These are phyloP conservation scores for Balearica regulorum DNA, from an alignment of 2,797 vertebrate species.

Conservation along the genomic window DNA sequence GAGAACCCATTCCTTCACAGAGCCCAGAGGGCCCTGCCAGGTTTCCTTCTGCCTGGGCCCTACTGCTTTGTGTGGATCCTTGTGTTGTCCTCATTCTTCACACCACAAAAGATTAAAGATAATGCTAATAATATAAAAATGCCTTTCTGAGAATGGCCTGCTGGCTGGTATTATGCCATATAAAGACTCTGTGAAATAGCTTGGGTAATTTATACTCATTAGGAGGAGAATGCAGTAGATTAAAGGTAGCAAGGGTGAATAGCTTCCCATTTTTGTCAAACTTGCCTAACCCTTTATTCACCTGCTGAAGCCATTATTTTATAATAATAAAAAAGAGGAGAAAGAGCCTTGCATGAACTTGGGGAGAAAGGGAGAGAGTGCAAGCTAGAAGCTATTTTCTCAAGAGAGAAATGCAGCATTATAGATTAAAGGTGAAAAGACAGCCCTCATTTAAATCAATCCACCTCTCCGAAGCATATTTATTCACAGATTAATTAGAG, in stretches of 20 bases:
- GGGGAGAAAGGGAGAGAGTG: slow-evolving; percentile 69
- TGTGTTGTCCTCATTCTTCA: slow-evolving; percentile 72
- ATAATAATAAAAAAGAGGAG: slow-evolving; percentile 76
- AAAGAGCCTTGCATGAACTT: slow-evolving; percentile 72
- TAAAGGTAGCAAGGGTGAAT: slow-evolving; percentile 84
- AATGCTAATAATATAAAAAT: slow-evolving; percentile 75
- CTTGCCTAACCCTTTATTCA: slow-evolving; percentile 81
- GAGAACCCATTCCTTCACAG: slow-evolving; percentile 49
- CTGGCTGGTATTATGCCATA: slow-evolving; percentile 68
- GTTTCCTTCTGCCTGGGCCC: background rate
- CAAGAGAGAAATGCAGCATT: slow-evolving; percentile 74
- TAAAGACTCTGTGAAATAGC: slow-evolving; percentile 78
- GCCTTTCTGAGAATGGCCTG: slow-evolving; percentile 70
- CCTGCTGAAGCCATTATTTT: slow-evolving; percentile 79
- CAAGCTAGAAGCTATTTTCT: slow-evolving; percentile 78
- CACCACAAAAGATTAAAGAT: slow-evolving; percentile 80
- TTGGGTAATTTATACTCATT: slow-evolving; percentile 81
- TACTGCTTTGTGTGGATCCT: slow-evolving; percentile 34
- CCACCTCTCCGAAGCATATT: slow-evolving; percentile 80
- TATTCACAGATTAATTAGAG: slow-evolving; percentile 84
- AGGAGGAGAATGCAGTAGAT: slow-evolving; percentile 80
- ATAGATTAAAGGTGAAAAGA: slow-evolving; percentile 84
- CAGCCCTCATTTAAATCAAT: slow-evolving; percentile 80
- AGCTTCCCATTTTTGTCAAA: slow-evolving; percentile 82
- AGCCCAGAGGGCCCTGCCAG: background rate